These are phyloP conservation scores for Anabacerthia variegaticeps DNA, from an alignment of 2,797 vertebrate species.

Conservation along the genomic window DNA sequence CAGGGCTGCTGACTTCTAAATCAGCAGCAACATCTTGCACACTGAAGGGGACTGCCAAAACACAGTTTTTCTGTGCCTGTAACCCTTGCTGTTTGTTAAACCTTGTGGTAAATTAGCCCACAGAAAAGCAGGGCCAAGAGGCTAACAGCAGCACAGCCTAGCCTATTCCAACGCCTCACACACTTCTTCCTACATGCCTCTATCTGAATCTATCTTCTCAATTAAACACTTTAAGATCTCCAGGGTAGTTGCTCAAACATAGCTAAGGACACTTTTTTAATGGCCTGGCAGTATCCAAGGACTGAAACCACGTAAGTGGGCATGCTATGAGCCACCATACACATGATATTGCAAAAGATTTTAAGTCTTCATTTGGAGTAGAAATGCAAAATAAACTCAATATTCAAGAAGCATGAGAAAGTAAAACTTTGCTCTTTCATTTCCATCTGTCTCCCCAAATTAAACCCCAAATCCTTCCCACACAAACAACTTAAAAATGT, in stretches of 20 bases:
- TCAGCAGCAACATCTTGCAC: background rate
- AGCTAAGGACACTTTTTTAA: background rate
- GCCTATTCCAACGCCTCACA: background rate
- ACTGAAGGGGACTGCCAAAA: background rate
- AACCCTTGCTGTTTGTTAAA: background rate
- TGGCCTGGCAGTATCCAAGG: background rate
- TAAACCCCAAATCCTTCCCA: background rate
- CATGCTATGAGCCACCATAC: background rate
- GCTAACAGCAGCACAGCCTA: background rate
- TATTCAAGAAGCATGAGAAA: background rate
- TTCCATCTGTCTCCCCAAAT: background rate
- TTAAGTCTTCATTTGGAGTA: background rate
- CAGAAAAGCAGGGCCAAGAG: background rate
- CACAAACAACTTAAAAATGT: background rate
- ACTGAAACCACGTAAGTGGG: background rate
- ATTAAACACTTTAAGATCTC: background rate
- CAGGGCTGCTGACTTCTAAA: background rate
- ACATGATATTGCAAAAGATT: background rate
- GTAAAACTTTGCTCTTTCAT: background rate
- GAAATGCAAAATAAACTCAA: background rate
- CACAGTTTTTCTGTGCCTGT: background rate
- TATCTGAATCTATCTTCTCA: background rate
- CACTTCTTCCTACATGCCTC: rapidly evolving
- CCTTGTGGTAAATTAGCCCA: background rate
- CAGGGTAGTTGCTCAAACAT: background rate